Base-by-base conservation (phyloP, 30 jellyfish, hydroid and myxozoan species). In the Morbakka virulenta region DNA sequence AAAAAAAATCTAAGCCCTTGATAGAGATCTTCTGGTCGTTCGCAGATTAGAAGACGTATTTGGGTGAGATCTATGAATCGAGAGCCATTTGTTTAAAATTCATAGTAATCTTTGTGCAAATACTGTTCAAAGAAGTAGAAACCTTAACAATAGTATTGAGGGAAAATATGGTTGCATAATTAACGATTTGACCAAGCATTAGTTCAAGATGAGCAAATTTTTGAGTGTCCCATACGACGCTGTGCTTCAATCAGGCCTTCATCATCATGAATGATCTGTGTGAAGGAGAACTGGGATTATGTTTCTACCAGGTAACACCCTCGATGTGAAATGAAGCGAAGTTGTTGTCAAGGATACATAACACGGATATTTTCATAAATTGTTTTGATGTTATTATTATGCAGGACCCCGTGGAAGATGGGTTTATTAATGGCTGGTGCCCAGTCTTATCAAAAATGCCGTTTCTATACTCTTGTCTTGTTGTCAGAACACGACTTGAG, bases 1-100 rank as follows among this genome's bases (percentile, higher is more conserved):
- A 72, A 21, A 28, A 35, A 72, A 13, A 79, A 21, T 27, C 47
- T 32, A 1, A 72, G 52, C 2, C 83, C 79, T 24, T 72, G 83
- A 79, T 72, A 72, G 57, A 72, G 82, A 79, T 72, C 83, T 29
- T 72, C 83, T 2, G 83, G 83, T 24, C 83, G 82, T 36, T 72
- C 83, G 4, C 23, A 48, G 4, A 48, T 2, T 24, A 2, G 2
- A 6, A 72, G 20, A 1, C 22, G 79, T n/a, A n/a, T 72, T 1
- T 72, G 33, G 23, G 80, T 24, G 24, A 72, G 32, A 11, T 72
- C 80, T 2, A 67, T 4, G 35, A 67, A 67, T 12, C 32, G 72
- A 2, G 80, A n/a, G 6, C 80, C 80, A 13, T 67, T 67, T 12
- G 80, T 28, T 28, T 67, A 69, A 69, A 67, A 67, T 3, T 69